Base-by-base conservation (phyloP, 2,888 invertebrate genomes). In the Epinotia ramella region DNA sequence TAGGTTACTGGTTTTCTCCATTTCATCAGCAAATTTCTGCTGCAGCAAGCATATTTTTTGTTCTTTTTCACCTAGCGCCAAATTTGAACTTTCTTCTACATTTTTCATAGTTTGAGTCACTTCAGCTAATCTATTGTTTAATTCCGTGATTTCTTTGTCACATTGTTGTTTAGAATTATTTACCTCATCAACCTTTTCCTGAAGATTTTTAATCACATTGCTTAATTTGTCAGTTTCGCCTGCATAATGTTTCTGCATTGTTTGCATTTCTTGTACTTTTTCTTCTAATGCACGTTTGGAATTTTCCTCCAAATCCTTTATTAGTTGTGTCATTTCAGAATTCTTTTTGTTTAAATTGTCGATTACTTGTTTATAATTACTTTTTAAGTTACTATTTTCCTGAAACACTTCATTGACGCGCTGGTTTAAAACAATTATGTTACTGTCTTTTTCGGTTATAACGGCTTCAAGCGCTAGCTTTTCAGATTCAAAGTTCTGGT, bases 351-450 rank as follows among this genome's bases (percentile, higher is more conserved):
- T 59, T 20, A 57, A 59, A 16, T 44, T 16, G 7, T 82, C 88
- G 12, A 90, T 80, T 84, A 89, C 88, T 78, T 90, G 83, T 78
- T 88, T 86, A 56, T 82, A 90, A 72, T 86, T 81, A 5, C 81
- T 73, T 81, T 88, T 88, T 13, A 92, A 77, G 65, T 83, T 82
- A 76, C 88, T 89, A 79, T 89, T 90, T 40, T 88, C 86, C 73
- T 92, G 89, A 71, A 91, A 87, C 81, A 91, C 90, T 79, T 91
- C 90, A 79, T 91, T 89, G 18, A 93, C 86, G 9, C 87, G 87
- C 79, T 90, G 91, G 86, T 89, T 92, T 7, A 93, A 82, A 78
- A 87, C 84, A 6, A 86, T 84, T 71, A 92, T 88, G 1, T 88
- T 87, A 64, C 82, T 84, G 68, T 93, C 91, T 78, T 83, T 89